Conservation (phyloP, 2,888 invertebrate genomes). For the Agonopterix alstromeriana region DNA sequence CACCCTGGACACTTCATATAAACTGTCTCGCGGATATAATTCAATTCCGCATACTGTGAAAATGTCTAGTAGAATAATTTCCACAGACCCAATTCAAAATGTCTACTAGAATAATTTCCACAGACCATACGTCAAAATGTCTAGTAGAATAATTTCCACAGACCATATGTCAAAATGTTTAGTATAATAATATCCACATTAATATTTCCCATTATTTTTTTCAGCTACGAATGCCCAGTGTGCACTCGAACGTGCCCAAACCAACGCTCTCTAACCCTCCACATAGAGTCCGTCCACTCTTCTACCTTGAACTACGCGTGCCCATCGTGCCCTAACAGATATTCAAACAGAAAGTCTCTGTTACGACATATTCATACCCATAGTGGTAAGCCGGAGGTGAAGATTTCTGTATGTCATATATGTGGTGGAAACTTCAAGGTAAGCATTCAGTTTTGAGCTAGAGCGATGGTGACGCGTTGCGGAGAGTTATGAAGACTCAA, state of each 20-base stretch:
- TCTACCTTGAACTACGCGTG: slow-evolving; percentile 27
- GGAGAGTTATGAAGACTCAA: too few relatives aligned
- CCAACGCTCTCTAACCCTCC: slow-evolving; percentile 27
- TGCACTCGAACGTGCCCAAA: slow-evolving; percentile 38
- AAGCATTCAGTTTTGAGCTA: neutral
- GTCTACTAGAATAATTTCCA: too few relatives aligned
- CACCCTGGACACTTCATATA: too few relatives aligned
- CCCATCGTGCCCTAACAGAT: slow-evolving; percentile 25
- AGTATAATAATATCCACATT: too few relatives aligned
- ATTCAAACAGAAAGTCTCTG: slow-evolving; percentile 31
- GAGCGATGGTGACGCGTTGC: too few relatives aligned
- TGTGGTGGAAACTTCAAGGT: slow-evolving; percentile 59
- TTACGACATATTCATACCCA: slow-evolving; percentile 30
- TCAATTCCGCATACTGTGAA: too few relatives aligned
- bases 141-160: too few relatives aligned
- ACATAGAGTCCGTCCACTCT: slow-evolving; percentile 32
- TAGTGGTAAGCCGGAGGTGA: slow-evolving; percentile 2
- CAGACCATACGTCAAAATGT: too few relatives aligned
- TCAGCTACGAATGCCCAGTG: slow-evolving; percentile 44
- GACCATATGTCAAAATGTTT: neutral
- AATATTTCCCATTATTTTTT: slow-evolving; percentile 2
- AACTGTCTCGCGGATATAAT: too few relatives aligned
- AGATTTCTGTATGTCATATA: slow-evolving; percentile 39
- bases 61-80: too few relatives aligned
- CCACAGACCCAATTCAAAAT: too few relatives aligned